Percentiles rank a stretch among this genome's conserved stretches.
These are phyloP conservation scores for Nymphicus hollandicus DNA, from an alignment of 2,113 vertebrate species.

Conservation along the genomic window DNA sequence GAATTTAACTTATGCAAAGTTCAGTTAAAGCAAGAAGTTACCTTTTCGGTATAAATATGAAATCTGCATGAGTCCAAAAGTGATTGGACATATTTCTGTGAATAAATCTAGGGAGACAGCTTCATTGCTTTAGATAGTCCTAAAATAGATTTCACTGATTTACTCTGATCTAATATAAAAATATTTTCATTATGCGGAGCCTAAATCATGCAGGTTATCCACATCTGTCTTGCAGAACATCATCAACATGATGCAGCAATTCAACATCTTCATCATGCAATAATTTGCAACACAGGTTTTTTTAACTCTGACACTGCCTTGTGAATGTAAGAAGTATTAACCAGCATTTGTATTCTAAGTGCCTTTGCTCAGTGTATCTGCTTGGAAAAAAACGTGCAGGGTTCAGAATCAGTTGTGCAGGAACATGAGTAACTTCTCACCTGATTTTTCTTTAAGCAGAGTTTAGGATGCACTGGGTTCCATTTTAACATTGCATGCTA, in stretches of 20 bases:
- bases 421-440: not conserved
- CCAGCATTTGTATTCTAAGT: not conserved
- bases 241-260: not conserved
- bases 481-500: not conserved
- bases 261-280: not conserved
- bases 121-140: not conserved
- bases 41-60: not conserved
- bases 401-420: not conserved
- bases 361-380: not conserved
- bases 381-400: not conserved
- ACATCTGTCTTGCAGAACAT: not conserved
- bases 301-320: not conserved
- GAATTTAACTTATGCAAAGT: not conserved
- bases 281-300: not conserved
- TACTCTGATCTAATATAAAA: not conserved
- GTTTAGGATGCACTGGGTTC: not conserved
- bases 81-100: not conserved
- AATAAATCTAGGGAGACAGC: not conserved
- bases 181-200: not conserved
- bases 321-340: not conserved
- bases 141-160: not conserved
- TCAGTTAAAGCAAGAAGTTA: conserved; percentile 6
- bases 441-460: not conserved
- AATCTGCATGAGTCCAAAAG: not conserved
- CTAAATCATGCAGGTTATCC: not conserved